These are phyloP conservation scores for Leistus spinibarbis DNA, from an alignment of 2,888 invertebrate species.

Conservation along the genomic window DNA sequence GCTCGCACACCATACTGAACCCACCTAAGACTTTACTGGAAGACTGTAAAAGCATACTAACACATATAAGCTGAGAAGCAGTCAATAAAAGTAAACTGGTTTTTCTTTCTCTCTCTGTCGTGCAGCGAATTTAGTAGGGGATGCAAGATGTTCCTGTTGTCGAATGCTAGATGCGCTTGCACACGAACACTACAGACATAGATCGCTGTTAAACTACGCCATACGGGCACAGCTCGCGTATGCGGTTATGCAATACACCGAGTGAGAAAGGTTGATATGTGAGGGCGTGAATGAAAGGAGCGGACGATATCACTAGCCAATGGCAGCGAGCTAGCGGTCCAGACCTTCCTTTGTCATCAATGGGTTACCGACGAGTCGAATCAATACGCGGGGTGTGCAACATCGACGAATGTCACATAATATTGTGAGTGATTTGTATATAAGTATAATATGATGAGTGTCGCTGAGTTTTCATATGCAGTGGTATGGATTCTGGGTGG, in stretches of 20 bases:
- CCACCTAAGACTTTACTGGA: constrained; percentile 45
- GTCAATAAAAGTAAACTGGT: constrained; percentile 40
- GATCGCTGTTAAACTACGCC: constrained; percentile 42
- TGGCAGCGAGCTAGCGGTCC: constrained; percentile 63
- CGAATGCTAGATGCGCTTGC: constrained; percentile 2
- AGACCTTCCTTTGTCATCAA: constrained; percentile 75
- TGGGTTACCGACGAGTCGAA: constrained; percentile 68
- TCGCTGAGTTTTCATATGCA: not conserved
- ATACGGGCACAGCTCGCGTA: constrained; percentile 42
- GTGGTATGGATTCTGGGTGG: not conserved
- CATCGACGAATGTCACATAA: not conserved
- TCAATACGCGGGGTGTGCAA: constrained; percentile 28
- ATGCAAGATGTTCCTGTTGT: constrained; percentile 40
- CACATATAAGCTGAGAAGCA: constrained; percentile 47
- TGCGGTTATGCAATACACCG: constrained; percentile 45
- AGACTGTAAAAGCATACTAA: constrained; percentile 51
- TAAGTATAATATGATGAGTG: not conserved
- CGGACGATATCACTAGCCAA: constrained; percentile 61
- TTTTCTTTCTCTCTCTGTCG: constrained; percentile 40
- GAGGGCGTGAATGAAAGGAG: constrained; percentile 53
- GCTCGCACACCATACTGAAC: constrained; percentile 41
- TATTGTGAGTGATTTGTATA: not conserved
- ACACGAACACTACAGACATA: constrained; percentile 32
- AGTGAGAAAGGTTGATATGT: constrained; percentile 30
- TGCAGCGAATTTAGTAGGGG: constrained; percentile 39